A percentile compares a stretch with the other conserved stretches of the same genome.
phyloP scores from a whole-genome alignment of 2,888 invertebrate genomes.

The Diachrysia chrysitis region DNA sequence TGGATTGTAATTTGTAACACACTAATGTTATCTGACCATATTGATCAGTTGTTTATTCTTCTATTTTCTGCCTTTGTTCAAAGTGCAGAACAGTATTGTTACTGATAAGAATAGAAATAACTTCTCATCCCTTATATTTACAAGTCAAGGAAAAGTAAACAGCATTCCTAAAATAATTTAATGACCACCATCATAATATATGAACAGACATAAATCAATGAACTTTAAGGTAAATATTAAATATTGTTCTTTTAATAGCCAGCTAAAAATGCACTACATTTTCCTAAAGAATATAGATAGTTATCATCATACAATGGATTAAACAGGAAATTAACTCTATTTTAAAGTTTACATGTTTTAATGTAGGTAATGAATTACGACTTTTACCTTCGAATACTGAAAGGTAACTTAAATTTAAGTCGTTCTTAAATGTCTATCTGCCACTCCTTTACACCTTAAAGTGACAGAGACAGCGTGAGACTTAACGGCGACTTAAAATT shows the following conservation, averaged over 20 bases:
- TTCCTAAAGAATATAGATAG: not conserved
- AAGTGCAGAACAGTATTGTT: not conserved
- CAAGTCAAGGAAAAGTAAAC: not conserved
- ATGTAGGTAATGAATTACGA: too few relatives aligned
- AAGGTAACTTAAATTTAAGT: too few relatives aligned
- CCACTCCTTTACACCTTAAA: too few relatives aligned
- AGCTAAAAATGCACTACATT: conserved; percentile 36
- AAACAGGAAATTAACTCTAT: not conserved
- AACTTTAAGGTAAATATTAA: conserved; percentile 62
- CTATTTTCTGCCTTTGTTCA: not conserved
- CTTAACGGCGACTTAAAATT: too few relatives aligned
- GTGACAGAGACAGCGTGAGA: too few relatives aligned
- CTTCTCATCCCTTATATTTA: not conserved
- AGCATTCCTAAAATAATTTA: conserved; percentile 34
- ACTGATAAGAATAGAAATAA: not conserved
- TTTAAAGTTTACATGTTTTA: not conserved
- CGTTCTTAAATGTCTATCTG: too few relatives aligned
- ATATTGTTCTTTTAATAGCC: conserved; percentile 37
- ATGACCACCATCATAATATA: conserved; percentile 24
- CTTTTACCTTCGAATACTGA: too few relatives aligned
- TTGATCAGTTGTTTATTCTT: not conserved
- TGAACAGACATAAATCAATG: conserved; percentile 43
- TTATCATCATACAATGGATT: not conserved
- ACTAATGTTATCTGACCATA: not conserved
- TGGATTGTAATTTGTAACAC: not conserved